phyloP scores from a whole-genome alignment of 2,113 vertebrate species.

The Takifugu bimaculatus region DNA sequence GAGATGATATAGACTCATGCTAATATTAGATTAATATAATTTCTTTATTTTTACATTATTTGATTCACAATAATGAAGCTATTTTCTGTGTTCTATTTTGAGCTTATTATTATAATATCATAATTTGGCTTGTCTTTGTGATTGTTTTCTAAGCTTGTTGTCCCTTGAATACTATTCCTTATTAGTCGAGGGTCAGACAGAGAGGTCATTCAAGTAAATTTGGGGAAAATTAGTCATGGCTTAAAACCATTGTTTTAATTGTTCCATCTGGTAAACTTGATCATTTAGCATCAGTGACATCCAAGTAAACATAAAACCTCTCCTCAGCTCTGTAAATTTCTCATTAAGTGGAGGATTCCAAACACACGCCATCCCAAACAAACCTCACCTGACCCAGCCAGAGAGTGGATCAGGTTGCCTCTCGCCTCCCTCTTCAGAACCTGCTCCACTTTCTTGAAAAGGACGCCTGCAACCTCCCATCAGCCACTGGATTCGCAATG shows the following conservation, averaged over 20 bases:
- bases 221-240: too few species aligned
- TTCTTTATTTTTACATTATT: constrained; percentile 8
- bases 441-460: constrained; percentile 19
- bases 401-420: constrained; percentile 17
- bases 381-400: neutral
- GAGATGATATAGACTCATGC: constrained; percentile 1
- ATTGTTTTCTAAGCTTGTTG: neutral
- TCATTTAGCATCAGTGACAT: too few species aligned
- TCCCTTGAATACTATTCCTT: too few species aligned
- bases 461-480: constrained; percentile 26
- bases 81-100: constrained; percentile 22
- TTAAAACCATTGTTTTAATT: too few species aligned
- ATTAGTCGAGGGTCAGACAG: too few species aligned
- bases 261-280: too few species aligned
- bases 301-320: neutral
- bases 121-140: neutral
- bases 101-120: constrained; percentile 17
- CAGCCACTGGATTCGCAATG: neutral
- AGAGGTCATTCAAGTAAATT: too few species aligned
- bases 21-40: constrained; percentile 35
- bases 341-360: constrained; percentile 1
- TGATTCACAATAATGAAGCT: neutral
- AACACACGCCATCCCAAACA: constrained; percentile 15
- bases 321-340: neutral
- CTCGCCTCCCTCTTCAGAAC: constrained; percentile 17